phyloP scores from a whole-genome alignment of 1,140 invertebrate genomes.

The Meloidogyne chitwoodi region DNA sequence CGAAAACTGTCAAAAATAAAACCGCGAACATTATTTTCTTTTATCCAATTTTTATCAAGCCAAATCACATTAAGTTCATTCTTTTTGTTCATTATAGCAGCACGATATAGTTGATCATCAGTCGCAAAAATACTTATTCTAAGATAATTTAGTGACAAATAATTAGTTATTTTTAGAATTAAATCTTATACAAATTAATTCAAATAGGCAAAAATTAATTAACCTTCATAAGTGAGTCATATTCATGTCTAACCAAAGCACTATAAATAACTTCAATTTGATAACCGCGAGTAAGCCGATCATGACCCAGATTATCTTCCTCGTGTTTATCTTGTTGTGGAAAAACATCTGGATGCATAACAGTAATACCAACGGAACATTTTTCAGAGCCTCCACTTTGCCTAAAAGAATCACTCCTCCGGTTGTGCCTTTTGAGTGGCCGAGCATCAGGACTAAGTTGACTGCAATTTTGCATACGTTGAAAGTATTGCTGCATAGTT shows the following conservation, averaged over 20 bases:
- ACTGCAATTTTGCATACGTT: slow-evolving; percentile 6
- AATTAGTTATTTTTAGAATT: too few species aligned
- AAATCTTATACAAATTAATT: too few species aligned
- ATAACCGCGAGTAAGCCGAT: slow-evolving; percentile 32
- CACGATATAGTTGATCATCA: slow-evolving; percentile 25
- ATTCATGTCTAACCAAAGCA: slow-evolving; percentile 18
- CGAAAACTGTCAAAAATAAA: slow-evolving; percentile 14
- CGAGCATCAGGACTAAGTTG: slow-evolving; percentile 19
- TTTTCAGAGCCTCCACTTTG: slow-evolving; percentile 18
- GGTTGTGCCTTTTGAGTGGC: slow-evolving; percentile 8
- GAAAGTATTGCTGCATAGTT: slow-evolving; percentile 10
- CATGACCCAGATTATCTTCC: slow-evolving; percentile 40
- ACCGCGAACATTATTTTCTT: slow-evolving; percentile 37
- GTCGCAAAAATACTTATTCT: slow-evolving; percentile 17
- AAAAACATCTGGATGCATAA: slow-evolving; percentile 39
- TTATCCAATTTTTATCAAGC: slow-evolving; percentile 40
- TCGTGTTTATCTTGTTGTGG: slow-evolving; percentile 44
- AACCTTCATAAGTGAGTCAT: slow-evolving; percentile 39
- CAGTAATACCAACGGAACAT: not conserved
- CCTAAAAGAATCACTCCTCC: not conserved
- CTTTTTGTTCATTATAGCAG: slow-evolving; percentile 35
- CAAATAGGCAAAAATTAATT: too few species aligned
- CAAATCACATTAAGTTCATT: slow-evolving; percentile 27
- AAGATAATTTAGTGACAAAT: too few species aligned
- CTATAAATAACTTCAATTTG: slow-evolving; percentile 18